phyloP scores from a whole-genome alignment of 2,113 vertebrate species.

The Piaya cayana region DNA sequence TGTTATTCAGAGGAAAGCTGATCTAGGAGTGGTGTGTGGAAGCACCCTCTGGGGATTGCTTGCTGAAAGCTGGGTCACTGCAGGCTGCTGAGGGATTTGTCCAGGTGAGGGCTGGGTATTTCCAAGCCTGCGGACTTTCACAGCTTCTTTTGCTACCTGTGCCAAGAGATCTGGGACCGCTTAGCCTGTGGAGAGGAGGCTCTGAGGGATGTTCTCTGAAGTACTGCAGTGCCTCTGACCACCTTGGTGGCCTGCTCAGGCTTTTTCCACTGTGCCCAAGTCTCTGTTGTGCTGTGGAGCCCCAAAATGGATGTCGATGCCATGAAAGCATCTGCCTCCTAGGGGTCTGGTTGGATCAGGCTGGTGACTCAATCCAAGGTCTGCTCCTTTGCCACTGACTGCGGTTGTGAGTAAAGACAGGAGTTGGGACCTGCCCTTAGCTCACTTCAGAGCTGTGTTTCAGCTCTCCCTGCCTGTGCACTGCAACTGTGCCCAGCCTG shows the following conservation, averaged over 20 bases:
- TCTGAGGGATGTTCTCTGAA: background rate
- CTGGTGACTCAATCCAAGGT: background rate
- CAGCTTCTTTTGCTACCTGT: background rate
- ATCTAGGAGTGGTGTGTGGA: rapidly evolving
- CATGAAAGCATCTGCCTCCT: rapidly evolving
- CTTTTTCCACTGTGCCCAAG: background rate
- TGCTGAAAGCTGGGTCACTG: background rate
- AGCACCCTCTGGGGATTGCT: background rate
- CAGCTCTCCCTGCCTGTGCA: background rate
- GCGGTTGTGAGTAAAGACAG: background rate
- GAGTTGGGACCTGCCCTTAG: background rate
- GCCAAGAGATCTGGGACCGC: background rate
- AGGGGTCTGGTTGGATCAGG: background rate
- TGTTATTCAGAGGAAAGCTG: rapidly evolving
- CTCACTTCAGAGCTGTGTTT: background rate
- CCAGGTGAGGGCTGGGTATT: rapidly evolving
- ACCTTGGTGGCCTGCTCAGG: background rate
- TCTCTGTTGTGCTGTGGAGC: background rate
- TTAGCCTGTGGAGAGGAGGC: background rate
- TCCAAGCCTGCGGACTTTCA: rapidly evolving
- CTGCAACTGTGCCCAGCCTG: rapidly evolving
- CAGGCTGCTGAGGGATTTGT: background rate
- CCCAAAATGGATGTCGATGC: background rate
- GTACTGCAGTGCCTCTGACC: background rate
- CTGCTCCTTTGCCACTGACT: rapidly evolving